Conservation (phyloP, 2,888 invertebrate species). For the Cosmia trapezina region DNA sequence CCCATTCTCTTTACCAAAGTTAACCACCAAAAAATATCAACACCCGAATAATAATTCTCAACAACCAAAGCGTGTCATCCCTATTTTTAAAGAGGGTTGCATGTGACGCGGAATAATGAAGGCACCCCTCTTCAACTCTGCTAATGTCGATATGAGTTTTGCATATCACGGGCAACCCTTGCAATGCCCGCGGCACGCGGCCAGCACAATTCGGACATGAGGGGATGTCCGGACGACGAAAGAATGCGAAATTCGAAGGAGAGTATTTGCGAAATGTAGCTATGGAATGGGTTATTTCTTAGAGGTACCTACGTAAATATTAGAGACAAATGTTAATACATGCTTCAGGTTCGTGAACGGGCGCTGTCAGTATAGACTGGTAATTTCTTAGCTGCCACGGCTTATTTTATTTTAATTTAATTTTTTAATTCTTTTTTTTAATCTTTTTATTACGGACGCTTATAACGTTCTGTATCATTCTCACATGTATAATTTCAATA, state of each 20-base stretch:
- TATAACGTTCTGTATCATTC: too few species aligned
- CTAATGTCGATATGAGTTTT: slow-evolving; percentile 79
- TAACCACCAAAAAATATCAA: slow-evolving; percentile 3
- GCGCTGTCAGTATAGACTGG: too few species aligned
- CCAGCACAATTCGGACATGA: slow-evolving; percentile 33
- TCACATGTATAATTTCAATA: too few species aligned
- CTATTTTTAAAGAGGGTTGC: slow-evolving; percentile 79
- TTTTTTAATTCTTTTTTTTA: too few species aligned
- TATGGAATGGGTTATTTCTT: background rate
- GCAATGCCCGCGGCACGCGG: slow-evolving; percentile 43
- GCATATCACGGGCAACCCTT: slow-evolving; percentile 73
- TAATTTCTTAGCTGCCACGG: too few species aligned
- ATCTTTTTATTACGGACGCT: too few species aligned
- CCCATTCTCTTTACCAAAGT: background rate
- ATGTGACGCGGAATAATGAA: slow-evolving; percentile 85
- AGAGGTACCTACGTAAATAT: background rate
- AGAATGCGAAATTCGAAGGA: slow-evolving; percentile 37
- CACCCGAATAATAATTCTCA: slow-evolving; percentile 2
- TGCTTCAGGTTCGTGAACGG: too few species aligned
- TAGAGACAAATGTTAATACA: too few species aligned
- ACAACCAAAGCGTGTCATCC: slow-evolving; percentile 70
- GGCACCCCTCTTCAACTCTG: slow-evolving; percentile 74
- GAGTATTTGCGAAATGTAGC: slow-evolving; percentile 21
- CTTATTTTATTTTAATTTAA: too few species aligned
- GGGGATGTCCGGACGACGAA: slow-evolving; percentile 26